A percentile compares a stretch with the other conserved stretches of the same genome.
phyloP scores from a whole-genome alignment of 2,888 invertebrate species.

The Coremacera marginata region DNA sequence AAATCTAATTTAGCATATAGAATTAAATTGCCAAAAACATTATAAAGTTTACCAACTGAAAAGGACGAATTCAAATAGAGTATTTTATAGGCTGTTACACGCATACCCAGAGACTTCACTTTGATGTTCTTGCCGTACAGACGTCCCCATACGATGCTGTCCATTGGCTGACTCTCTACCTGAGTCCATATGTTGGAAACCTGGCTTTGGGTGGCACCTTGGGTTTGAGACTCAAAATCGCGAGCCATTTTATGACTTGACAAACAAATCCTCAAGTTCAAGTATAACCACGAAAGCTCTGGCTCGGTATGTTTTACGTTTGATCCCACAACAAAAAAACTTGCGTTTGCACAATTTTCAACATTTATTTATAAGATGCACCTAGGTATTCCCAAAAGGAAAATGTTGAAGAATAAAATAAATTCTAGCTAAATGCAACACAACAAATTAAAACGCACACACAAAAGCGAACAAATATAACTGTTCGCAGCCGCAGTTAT shows the following conservation, averaged over 20 bases:
- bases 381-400: background rate
- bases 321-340: background rate
- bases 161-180: conserved; percentile 67
- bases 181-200: conserved; percentile 64
- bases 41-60: conserved; percentile 61
- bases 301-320: no score
- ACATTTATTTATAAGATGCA: background rate
- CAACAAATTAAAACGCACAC: background rate
- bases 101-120: conserved; percentile 67
- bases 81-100: conserved; percentile 57
- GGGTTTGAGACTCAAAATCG: background rate
- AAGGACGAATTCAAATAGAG: conserved; percentile 61
- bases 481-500: conserved; percentile 29
- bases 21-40: conserved; percentile 10
- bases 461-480: conserved; percentile 6
- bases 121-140: conserved; percentile 66
- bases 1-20: background rate
- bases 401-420: background rate
- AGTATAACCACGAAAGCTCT: no score
- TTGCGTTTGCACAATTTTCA: background rate
- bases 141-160: conserved; percentile 67
- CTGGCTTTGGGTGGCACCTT: conserved; percentile 61
- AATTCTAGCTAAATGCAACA: background rate
- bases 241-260: conserved; percentile 23
- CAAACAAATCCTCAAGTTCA: no score